Percentiles rank a stretch among this genome's conserved stretches.
Conservation (phyloP, 92 coral and sea anemone genomes). For the Muricea muricata region DNA sequence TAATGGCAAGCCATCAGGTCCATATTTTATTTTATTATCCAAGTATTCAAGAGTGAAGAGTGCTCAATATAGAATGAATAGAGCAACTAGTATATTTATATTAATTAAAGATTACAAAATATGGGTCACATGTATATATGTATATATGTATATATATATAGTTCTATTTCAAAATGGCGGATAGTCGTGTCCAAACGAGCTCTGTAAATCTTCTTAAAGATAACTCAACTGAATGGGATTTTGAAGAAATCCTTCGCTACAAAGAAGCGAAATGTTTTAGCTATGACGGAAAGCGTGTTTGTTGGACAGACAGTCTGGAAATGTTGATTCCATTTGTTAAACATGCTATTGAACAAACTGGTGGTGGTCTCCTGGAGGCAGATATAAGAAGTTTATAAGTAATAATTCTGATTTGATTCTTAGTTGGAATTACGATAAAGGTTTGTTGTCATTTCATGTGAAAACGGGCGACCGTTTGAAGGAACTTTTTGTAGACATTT, state of each 20-base stretch:
- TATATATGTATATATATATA: too few species aligned
- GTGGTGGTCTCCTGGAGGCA: slow-evolving; percentile 9
- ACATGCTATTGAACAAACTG: background rate
- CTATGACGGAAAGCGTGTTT: slow-evolving; percentile 26
- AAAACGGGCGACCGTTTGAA: slow-evolving; percentile 9
- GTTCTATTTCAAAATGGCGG: too few species aligned
- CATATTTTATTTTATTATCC: too few species aligned
- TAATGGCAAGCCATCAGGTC: too few species aligned
- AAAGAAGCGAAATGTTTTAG: background rate
- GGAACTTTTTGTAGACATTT: background rate
- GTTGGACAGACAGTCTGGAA: slow-evolving; percentile 21
- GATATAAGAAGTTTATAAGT: slow-evolving; percentile 10
- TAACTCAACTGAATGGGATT: too few species aligned
- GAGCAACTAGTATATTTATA: too few species aligned
- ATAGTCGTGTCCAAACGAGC: too few species aligned
- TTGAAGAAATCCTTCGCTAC: slow-evolving; percentile 18
- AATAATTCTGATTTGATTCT: slow-evolving; percentile 10
- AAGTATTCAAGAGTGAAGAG: too few species aligned
- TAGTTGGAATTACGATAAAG: background rate
- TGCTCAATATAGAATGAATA: too few species aligned
- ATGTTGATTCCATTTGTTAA: slow-evolving; percentile 15
- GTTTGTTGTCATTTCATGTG: background rate
- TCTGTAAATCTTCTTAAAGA: too few species aligned
- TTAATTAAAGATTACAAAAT: too few species aligned
- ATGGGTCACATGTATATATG: too few species aligned